A percentile compares a stretch with the other conserved stretches of the same genome.
Evolutionary conservation across 2,113 vertebrate genomes (phyloP).

Genomic region (Pyxicephalus adspersus): DNA sequence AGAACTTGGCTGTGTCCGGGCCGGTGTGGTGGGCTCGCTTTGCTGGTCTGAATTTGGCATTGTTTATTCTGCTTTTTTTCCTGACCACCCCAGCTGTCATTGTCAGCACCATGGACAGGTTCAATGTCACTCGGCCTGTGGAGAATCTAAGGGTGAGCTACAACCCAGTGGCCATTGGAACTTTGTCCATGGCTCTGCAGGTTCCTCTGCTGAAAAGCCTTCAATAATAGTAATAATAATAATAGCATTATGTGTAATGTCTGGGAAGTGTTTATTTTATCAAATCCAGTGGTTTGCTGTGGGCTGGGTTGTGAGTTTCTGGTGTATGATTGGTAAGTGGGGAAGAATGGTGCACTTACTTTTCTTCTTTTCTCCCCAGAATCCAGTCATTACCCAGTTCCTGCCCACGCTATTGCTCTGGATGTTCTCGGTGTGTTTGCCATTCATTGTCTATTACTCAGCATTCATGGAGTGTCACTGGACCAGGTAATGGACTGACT

Average conservation of each 20-base stretch:
- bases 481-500: slow-evolving; percentile 82
- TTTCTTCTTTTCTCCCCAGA: slow-evolving; percentile 70
- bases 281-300: too few relatives aligned
- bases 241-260: too few relatives aligned
- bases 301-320: too few relatives aligned
- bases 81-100: slow-evolving; percentile 96
- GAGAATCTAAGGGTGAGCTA: slow-evolving; percentile 84
- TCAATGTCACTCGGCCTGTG: slow-evolving; percentile 92
- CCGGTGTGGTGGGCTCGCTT: slow-evolving; percentile 91
- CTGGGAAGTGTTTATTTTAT: too few relatives aligned
- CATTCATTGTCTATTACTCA: slow-evolving; percentile 93
- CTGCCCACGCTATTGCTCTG: slow-evolving; percentile 92
- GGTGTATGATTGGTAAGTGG: too few relatives aligned
- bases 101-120: slow-evolving; percentile 97
- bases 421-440: slow-evolving; percentile 91
- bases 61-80: slow-evolving; percentile 96
- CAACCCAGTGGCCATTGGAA: not conserved
- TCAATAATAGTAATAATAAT: too few relatives aligned
- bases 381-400: slow-evolving; percentile 93
- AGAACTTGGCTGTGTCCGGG: slow-evolving; percentile 89
- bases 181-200: too few relatives aligned
- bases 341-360: not conserved
- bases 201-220: too few relatives aligned
- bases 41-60: slow-evolving; percentile 86
- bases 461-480: slow-evolving; percentile 94